Evolutionary conservation across 1,140 invertebrate species (phyloP).

Genomic region (Cyclina sinensis): DNA sequence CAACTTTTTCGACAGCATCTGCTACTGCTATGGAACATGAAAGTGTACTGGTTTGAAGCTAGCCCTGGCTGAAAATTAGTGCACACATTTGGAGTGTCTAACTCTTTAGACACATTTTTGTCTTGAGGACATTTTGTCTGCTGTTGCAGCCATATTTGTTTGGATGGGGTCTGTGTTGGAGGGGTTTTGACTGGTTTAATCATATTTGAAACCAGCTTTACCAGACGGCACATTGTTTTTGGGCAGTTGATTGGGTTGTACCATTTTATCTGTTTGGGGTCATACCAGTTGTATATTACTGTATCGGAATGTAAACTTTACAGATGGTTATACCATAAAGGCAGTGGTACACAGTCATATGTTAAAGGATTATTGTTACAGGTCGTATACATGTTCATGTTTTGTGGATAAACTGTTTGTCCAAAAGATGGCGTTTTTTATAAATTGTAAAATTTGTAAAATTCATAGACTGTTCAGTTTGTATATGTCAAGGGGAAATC

Average conservation of each 20-base stretch:
- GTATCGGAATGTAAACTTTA: background rate
- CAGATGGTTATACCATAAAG: conserved; percentile 2
- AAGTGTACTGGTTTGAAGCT: conserved; percentile 62
- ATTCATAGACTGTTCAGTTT: background rate
- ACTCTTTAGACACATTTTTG: conserved; percentile 65
- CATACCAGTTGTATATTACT: conserved; percentile 4
- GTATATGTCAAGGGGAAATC: background rate
- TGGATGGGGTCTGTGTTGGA: conserved; percentile 36
- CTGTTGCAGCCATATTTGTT: conserved; percentile 30
- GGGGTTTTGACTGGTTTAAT: conserved; percentile 39
- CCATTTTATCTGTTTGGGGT: conserved; percentile 29
- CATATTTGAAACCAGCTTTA: background rate
- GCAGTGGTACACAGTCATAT: background rate
- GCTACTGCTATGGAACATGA: conserved; percentile 55
- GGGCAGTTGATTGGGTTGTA: conserved; percentile 52
- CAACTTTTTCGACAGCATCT: conserved; percentile 17
- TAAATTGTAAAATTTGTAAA: background rate
- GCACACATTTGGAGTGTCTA: conserved; percentile 60
- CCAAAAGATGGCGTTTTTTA: background rate
- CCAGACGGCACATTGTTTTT: conserved; percentile 41
- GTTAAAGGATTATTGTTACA: background rate
- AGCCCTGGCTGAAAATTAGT: conserved; percentile 25
- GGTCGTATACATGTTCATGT: background rate
- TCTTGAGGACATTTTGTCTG: conserved; percentile 28
- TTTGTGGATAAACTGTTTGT: background rate